Evolutionary conservation across 2,888 invertebrate species (phyloP).

Genomic region (Aquatica leii): DNA sequence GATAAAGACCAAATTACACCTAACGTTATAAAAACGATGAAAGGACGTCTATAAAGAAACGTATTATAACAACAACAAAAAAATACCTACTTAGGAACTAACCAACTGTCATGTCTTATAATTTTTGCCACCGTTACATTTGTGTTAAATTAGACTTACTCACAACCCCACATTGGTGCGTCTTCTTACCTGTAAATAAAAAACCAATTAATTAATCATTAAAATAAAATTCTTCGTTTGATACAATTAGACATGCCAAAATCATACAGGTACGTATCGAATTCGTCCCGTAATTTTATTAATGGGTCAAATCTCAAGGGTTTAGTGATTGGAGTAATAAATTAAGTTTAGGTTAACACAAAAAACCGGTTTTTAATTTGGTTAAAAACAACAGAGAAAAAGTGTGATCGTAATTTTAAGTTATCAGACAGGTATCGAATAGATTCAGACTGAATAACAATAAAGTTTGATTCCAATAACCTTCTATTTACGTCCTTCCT

Average conservation of each 20-base stretch:
- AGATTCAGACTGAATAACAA: conserved; percentile 22
- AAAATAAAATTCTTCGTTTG: too few species aligned
- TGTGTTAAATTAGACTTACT: neutral
- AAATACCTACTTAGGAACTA: too few species aligned
- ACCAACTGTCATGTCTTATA: too few species aligned
- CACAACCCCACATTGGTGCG: neutral
- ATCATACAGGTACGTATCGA: too few species aligned
- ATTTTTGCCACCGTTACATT: too few species aligned
- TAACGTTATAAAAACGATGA: too few species aligned
- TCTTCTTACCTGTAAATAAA: neutral
- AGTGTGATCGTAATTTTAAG: conserved; percentile 6
- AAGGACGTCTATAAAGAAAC: too few species aligned
- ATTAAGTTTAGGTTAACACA: conserved; percentile 1
- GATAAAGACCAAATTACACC: too few species aligned
- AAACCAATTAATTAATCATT: neutral
- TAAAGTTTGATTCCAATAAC: conserved; percentile 19
- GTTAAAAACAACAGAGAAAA: conserved; percentile 5
- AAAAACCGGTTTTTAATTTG: conserved; percentile 10
- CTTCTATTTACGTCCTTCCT: conserved; percentile 24
- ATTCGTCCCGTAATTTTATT: too few species aligned
- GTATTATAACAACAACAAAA: too few species aligned
- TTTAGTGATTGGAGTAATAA: neutral
- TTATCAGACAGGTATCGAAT: conserved; percentile 10
- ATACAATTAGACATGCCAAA: too few species aligned
- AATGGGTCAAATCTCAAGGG: conserved; percentile 12